Evolutionary conservation across 1,140 invertebrate genomes (phyloP).

Genomic region (Lepidotrigona ventralis): DNA sequence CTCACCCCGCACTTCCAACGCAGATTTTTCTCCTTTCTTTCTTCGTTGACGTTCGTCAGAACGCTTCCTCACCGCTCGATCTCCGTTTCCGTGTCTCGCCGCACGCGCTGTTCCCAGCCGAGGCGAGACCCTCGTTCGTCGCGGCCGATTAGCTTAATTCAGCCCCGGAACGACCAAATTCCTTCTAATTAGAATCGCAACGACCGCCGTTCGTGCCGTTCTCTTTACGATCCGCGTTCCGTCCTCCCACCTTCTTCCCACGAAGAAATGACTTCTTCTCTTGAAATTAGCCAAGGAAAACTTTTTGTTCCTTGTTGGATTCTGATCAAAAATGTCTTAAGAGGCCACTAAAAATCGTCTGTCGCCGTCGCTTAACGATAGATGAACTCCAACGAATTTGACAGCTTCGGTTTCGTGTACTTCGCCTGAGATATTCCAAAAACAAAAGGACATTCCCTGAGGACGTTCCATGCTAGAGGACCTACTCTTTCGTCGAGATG

Average conservation of each 20-base stretch:
- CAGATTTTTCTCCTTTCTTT: background rate
- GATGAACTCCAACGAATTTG: background rate
- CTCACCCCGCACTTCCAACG: background rate
- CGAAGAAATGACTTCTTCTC: too few relatives aligned
- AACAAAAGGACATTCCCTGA: background rate
- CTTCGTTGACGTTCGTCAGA: background rate
- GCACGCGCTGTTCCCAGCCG: slow-evolving; percentile 26
- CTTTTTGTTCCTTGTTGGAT: background rate
- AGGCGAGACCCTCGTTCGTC: slow-evolving; percentile 47
- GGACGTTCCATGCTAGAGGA: slow-evolving; percentile 59
- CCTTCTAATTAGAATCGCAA: slow-evolving; percentile 75
- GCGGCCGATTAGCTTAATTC: slow-evolving; percentile 71
- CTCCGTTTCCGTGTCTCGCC: slow-evolving; percentile 24
- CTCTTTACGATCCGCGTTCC: slow-evolving; percentile 45
- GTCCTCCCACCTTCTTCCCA: background rate
- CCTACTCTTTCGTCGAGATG: slow-evolving; percentile 75
- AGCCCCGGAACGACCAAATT: slow-evolving; percentile 61
- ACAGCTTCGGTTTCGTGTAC: background rate
- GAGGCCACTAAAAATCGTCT: background rate
- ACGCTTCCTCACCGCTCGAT: background rate
- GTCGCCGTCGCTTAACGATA: background rate
- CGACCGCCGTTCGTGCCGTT: slow-evolving; percentile 32
- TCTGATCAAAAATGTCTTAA: background rate
- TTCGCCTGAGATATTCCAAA: background rate
- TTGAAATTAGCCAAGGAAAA: background rate